phyloP scores from a whole-genome alignment of 1,140 invertebrate genomes.

The Tetragonula clypearis region DNA sequence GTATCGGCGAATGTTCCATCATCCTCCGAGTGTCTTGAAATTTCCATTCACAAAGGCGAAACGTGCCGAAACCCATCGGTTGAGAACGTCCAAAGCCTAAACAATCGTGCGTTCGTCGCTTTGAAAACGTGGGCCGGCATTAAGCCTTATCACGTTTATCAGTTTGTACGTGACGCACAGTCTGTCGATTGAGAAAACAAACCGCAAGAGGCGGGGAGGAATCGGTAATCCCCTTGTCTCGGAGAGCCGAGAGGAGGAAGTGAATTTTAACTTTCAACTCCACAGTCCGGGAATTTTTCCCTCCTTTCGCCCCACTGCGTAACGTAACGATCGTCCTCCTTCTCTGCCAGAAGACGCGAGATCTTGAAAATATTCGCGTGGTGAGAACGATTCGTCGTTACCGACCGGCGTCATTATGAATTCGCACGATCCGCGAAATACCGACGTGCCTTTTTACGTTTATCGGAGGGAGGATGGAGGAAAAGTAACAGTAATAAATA shows the following conservation, averaged over 20 bases:
- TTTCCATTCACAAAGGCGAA: neutral
- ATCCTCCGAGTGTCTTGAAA: neutral
- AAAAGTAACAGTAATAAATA: slow-evolving; percentile 56
- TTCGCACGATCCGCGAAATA: slow-evolving; percentile 46
- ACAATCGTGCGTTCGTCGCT: too few species aligned
- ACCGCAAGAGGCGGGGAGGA: neutral
- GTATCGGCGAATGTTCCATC: neutral
- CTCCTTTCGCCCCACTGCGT: neutral
- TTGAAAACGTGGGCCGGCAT: too few species aligned
- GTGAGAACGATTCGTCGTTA: neutral
- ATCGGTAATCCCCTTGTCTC: slow-evolving; percentile 6
- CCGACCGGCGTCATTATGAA: slow-evolving; percentile 2
- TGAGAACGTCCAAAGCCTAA: too few species aligned
- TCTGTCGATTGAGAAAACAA: neutral
- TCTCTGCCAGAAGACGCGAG: neutral
- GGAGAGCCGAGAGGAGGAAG: neutral
- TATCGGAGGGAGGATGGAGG: neutral
- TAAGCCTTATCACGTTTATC: neutral
- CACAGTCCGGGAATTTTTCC: neutral
- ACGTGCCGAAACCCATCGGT: too few species aligned
- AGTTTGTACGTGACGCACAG: too few species aligned
- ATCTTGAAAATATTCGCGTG: slow-evolving; percentile 34
- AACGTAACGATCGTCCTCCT: neutral
- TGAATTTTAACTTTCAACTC: slow-evolving; percentile 39
- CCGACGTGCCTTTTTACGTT: slow-evolving; percentile 17